Evolutionary conservation across 2,888 invertebrate species (phyloP), one percentile per base, ranked within the genome.

Genomic region (Calliopum simillimum): DNA sequence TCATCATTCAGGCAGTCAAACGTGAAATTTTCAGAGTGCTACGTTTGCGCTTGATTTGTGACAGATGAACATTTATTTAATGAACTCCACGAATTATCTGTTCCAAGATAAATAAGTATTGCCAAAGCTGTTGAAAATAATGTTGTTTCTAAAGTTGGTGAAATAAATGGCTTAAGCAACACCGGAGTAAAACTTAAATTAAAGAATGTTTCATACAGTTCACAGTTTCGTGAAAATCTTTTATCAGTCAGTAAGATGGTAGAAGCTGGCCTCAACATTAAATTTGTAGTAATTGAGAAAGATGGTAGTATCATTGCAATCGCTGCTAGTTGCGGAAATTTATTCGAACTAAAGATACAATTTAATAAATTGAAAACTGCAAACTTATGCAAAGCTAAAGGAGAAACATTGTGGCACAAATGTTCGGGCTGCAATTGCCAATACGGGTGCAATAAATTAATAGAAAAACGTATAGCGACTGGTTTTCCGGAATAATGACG

Each of bases 161-260:
- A 56, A 56, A 56, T 56, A 4, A 23, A 25, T 25, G n/a, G n/a
- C n/a, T n/a, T n/a, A n/a, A n/a, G n/a, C n/a, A n/a, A n/a, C n/a
- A n/a, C n/a, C n/a, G n/a, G n/a, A n/a, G n/a, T n/a, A n/a, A n/a
- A n/a, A n/a, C n/a, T n/a, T n/a, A n/a, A n/a, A n/a, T n/a, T n/a
- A 4, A 44, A 49, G 58, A 11, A 8, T 59, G n/a, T 25, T 65
- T 11, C 61, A 5, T 70, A 66, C 44, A 70, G 66, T 25, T 59
- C 62, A 13, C 41, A 65, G 49, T 59, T 70, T 12, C 41, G 65
- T 12, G 75, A 82, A 73, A 82, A 83, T 71, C 69, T 82, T 19
- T 72, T 81, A 25, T 81, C 80, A 3, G 78, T 80, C 4, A 68
- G 63, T 33, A 74, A 70, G 65, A 77, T 82, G 71, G 77, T 78